These are phyloP conservation scores for Drosophila engyochracea DNA, from an alignment of 2,888 invertebrate genomes.

Conservation along the genomic window DNA sequence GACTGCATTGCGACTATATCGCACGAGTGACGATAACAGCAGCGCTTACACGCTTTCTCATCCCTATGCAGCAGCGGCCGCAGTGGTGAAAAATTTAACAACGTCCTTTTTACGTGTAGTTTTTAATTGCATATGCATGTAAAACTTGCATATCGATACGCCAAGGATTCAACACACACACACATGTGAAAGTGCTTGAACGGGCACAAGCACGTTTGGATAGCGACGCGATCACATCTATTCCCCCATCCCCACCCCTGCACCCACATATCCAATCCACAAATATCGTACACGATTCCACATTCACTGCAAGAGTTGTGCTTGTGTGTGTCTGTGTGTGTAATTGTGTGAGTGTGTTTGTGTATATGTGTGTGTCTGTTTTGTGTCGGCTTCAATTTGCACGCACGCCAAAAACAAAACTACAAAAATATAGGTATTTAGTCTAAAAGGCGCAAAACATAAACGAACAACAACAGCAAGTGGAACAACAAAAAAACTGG, in stretches of 20 bases:
- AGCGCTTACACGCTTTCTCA: slow-evolving; percentile 41
- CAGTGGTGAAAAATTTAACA: slow-evolving; percentile 61
- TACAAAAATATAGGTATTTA: slow-evolving; percentile 40
- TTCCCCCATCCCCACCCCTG: not conserved
- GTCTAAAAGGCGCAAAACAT: slow-evolving; percentile 16
- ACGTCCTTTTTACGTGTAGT: slow-evolving; percentile 57
- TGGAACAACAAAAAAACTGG: not conserved
- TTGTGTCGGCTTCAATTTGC: slow-evolving; percentile 75
- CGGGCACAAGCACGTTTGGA: slow-evolving; percentile 21
- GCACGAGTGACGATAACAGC: slow-evolving; percentile 38
- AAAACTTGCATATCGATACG: slow-evolving; percentile 18
- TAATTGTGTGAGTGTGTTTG: slow-evolving; percentile 21
- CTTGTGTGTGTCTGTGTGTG: slow-evolving; percentile 31
- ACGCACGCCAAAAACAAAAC: slow-evolving; percentile 58
- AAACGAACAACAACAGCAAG: slow-evolving; percentile 17
- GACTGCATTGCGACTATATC: slow-evolving; percentile 38
- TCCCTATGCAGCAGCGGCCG: slow-evolving; percentile 58
- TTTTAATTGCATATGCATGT: slow-evolving; percentile 36
- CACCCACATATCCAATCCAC: slow-evolving; percentile 27
- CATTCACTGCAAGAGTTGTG: slow-evolving; percentile 42
- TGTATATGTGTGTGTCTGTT: slow-evolving; percentile 28
- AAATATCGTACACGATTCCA: slow-evolving; percentile 63
- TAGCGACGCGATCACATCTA: slow-evolving; percentile 35
- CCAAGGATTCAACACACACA: slow-evolving; percentile 1
- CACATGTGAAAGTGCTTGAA: slow-evolving; percentile 29